Base-by-base conservation (phyloP, 2,797 vertebrate genomes). In the Pseudomugil tenellus region DNA sequence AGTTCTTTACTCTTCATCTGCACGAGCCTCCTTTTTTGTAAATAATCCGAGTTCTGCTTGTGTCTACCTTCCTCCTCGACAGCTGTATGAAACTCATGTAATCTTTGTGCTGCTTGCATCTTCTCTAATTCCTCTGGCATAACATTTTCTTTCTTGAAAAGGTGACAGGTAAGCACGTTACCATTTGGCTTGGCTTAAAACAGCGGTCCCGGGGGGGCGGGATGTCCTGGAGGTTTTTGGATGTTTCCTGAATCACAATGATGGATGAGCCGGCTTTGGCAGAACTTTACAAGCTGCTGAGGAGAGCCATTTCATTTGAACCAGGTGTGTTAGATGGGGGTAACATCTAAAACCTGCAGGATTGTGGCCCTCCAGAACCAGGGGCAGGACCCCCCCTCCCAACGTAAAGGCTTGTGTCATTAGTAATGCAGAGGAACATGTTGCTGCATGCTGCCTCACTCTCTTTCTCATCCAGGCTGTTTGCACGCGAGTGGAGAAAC, bases 21-120 rank as follows among this genome's bases (percentile, higher is more conserved):
- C 61, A 37, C 43, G 62, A 46, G 57, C 55, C 26, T 13, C 13
- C 60, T 31, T 81, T 35, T n/a, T 81, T 37, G 70, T 61, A 67
- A 58, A 58, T 28, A 32, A 76, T 76, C 63, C 61, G 54, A 57
- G n/a, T n/a, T n/a, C n/a, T n/a, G n/a, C n/a, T n/a, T n/a, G n/a
- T 60, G 37, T 49, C 58, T 28, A 34, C 39, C 39, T 41, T 41
- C 39, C 39, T 41, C 39, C 39, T 17, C 6, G 25, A 46, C 48
- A 14, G 39, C 39, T 41, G 76, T 56, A 28, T 59, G 63, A 26
- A 57, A 37, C 67, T 70, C 60, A 74, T n/a, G n/a, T n/a, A n/a
- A n/a, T 35, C 1, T 17, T 2, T 55, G 32, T 17, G 53, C 17
- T 80, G 25, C 51, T 25, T 52, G 43, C 21, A 63, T 29, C 29